A percentile compares a stretch with the other conserved stretches of the same genome.
Evolutionary conservation across 2,797 vertebrate species (phyloP).

Genomic region (Lateolabrax maculatus): DNA sequence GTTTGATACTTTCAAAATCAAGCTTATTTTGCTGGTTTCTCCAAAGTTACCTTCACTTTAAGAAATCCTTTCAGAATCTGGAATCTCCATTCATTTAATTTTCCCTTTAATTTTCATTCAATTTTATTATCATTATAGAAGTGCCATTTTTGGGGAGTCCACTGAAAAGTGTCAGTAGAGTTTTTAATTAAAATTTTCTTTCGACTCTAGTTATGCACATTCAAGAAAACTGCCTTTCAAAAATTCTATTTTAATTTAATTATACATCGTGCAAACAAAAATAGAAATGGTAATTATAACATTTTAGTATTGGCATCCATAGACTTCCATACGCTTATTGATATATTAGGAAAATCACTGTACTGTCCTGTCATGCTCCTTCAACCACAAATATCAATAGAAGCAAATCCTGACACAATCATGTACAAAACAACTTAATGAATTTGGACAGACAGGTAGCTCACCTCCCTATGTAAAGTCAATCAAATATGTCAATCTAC

Average conservation of each 20-base stretch:
- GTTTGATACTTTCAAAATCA: too few relatives aligned
- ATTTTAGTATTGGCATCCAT: background rate
- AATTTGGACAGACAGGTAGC: slow-evolving; percentile 71
- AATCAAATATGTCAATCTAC: slow-evolving; percentile 77
- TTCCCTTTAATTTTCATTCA: background rate
- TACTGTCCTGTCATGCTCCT: slow-evolving; percentile 32
- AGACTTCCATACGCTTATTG: background rate
- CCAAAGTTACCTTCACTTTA: too few relatives aligned
- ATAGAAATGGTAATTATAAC: background rate
- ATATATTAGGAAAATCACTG: background rate
- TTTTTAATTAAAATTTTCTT: background rate
- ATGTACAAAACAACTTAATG: slow-evolving; percentile 72
- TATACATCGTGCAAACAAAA: background rate
- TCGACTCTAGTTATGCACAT: background rate
- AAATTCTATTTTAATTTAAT: too few relatives aligned
- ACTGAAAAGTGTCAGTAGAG: too few relatives aligned
- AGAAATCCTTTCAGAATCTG: too few relatives aligned
- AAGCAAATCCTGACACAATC: slow-evolving; percentile 62
- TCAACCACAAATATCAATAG: slow-evolving; percentile 72
- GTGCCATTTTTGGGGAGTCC: background rate
- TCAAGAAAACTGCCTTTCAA: background rate
- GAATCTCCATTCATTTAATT: background rate
- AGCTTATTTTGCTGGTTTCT: too few relatives aligned
- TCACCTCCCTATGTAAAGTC: slow-evolving; percentile 62
- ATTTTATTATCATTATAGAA: background rate